Base-by-base conservation (phyloP, 2,888 invertebrate species). In the Drosophila parthenogenetica region DNA sequence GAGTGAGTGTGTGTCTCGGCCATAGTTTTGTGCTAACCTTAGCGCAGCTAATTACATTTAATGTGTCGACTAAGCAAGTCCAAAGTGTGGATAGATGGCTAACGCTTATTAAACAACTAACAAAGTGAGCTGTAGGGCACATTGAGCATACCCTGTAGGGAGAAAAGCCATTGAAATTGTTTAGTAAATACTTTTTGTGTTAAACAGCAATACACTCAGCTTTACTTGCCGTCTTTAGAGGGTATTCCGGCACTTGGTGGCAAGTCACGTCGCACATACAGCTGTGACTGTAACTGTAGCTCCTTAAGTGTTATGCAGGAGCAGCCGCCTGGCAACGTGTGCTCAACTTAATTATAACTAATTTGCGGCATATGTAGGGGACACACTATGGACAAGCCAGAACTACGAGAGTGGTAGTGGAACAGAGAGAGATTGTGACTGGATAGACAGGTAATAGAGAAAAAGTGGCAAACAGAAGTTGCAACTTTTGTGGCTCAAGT, bases 11-110 rank as follows among this genome's bases (percentile, higher is more conserved):
- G 13, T 35, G 35, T 35, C 62, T 62, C 53, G 46, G 62, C 69
- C 57, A 60, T 84, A 83, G 78, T 79, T 78, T 63, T 80, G 78
- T 78, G 83, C 74, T 62, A 83, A 83, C 86, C 82, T 83, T 83
- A 83, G 83, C 86, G 78, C 81, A 81, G 86, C 83, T 84, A 84
- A 84, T 84, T 84, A 84, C 83, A 81, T 84, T 84, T 84, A 84
- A 84, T 84, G 83, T 83, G 83, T 86, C 87, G 86, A 83, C 83
- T 86, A 84, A 84, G 83, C 84, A 83, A 83, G 76, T 83, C 70
- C 75, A 73, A 73, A 78, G 78, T 66, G 61, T 67, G 73, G 58
- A 72, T 65, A 66, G 66, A 63, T 54, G 60, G 73, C 70, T 61
- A 65, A 71, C 77, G 85, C 77, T 82, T 82, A 85, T 85, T 85